Evolutionary conservation across 1,140 invertebrate species (phyloP).

Genomic region (Drosophila jambulina): DNA sequence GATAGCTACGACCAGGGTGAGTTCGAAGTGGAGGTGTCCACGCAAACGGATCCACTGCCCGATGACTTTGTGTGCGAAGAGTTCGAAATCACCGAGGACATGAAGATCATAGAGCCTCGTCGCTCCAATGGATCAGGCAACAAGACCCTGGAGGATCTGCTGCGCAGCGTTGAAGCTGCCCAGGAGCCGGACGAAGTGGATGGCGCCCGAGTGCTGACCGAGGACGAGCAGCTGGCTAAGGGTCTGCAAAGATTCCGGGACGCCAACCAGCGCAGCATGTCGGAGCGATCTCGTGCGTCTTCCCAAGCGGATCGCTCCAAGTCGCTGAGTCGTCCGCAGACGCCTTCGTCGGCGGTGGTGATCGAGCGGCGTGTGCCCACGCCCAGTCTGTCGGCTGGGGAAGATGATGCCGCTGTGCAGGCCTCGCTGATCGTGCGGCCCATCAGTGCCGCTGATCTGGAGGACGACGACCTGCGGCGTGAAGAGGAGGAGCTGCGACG

Average conservation of each 20-base stretch:
- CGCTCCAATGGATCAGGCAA: constrained; percentile 30
- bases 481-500: constrained; percentile 77
- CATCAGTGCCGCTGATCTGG: constrained; percentile 81
- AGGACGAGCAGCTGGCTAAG: constrained; percentile 83
- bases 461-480: constrained; percentile 67
- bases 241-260: constrained; percentile 85
- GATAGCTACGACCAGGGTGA: constrained; percentile 74
- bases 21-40: constrained; percentile 90
- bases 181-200: constrained; percentile 63
- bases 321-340: constrained; percentile 86
- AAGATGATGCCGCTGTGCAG: constrained; percentile 86
- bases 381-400: constrained; percentile 85
- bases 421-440: constrained; percentile 87
- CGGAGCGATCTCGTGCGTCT: constrained; percentile 86
- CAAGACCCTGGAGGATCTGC: constrained; percentile 77
- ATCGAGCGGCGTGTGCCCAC: constrained; percentile 87
- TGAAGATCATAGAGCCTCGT: constrained; percentile 78
- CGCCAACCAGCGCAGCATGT: constrained; percentile 86
- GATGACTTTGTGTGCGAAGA: constrained; percentile 91
- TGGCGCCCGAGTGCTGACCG: constrained; percentile 55
- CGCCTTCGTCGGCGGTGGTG: constrained; percentile 87
- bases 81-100: constrained; percentile 86
- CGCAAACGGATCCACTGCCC: constrained; percentile 92
- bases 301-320: constrained; percentile 86
- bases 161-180: constrained; percentile 58